Conservation (phyloP, 2,113 vertebrate species). For the Forbesichthys agassizii region DNA sequence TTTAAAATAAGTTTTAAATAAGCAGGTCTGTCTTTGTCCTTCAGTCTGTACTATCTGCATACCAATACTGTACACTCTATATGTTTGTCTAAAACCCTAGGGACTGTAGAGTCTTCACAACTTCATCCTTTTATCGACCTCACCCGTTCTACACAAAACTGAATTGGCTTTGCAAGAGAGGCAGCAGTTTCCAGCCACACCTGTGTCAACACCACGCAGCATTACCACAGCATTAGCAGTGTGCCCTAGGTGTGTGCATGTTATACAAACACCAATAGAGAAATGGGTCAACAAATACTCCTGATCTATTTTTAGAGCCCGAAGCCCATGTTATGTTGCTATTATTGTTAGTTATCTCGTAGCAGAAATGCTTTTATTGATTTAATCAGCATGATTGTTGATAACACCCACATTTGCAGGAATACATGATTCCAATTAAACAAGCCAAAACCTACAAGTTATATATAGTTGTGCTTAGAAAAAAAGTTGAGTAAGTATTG, state of each 20-base stretch:
- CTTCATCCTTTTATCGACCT: background rate
- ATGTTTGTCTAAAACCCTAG: background rate
- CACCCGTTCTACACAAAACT: background rate
- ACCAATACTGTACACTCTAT: background rate
- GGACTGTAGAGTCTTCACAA: background rate
- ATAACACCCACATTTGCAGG: too few species aligned
- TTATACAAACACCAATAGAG: background rate
- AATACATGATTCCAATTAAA: too few species aligned
- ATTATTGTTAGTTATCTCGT: conserved; percentile 20
- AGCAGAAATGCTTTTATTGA: conserved; percentile 20
- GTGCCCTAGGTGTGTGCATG: background rate
- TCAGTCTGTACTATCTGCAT: background rate
- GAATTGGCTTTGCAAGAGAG: background rate
- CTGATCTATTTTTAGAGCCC: background rate
- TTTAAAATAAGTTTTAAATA: background rate
- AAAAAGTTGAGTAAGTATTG: background rate
- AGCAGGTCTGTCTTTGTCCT: background rate
- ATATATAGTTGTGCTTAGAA: background rate
- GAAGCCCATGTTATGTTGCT: background rate
- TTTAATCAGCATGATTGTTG: background rate
- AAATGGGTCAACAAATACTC: conserved; percentile 1
- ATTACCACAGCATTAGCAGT: background rate
- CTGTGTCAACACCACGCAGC: background rate
- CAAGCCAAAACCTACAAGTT: background rate
- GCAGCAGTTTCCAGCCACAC: conserved; percentile 1